Evolutionary conservation across 2,113 vertebrate genomes (phyloP).

Genomic region (Budorcas taxicolor): DNA sequence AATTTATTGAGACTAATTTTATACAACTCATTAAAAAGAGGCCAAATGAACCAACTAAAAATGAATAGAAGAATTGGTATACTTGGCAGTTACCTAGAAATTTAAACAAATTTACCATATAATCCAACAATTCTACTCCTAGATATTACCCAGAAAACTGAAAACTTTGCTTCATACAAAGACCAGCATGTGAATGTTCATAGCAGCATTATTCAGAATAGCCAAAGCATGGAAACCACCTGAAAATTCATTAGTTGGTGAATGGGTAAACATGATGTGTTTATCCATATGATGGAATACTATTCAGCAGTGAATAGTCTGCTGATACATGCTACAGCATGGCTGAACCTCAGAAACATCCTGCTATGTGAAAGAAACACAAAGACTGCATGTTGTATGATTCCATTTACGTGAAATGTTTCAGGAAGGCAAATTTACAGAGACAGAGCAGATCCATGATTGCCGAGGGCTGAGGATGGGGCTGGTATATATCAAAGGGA

Average conservation of each 20-base stretch:
- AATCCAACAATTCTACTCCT: background rate
- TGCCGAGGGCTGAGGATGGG: background rate
- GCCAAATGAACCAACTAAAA: background rate
- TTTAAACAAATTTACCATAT: background rate
- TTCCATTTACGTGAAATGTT: background rate
- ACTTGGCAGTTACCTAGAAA: background rate
- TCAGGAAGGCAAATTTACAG: background rate
- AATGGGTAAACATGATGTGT: background rate
- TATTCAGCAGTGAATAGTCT: background rate
- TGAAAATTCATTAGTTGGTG: background rate
- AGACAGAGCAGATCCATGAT: background rate
- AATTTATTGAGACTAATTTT: background rate
- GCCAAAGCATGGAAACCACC: background rate
- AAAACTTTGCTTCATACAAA: background rate
- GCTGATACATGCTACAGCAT: background rate
- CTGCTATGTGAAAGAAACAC: background rate
- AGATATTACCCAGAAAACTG: background rate
- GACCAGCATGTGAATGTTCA: background rate
- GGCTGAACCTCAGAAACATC: background rate
- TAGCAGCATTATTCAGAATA: background rate
- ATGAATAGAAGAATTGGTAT: background rate
- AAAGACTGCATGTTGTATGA: background rate
- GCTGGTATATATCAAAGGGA: background rate
- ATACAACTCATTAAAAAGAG: background rate
- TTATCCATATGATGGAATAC: background rate